phyloP scores from a whole-genome alignment of 2,888 invertebrate species.

The Blomia tropicalis region DNA sequence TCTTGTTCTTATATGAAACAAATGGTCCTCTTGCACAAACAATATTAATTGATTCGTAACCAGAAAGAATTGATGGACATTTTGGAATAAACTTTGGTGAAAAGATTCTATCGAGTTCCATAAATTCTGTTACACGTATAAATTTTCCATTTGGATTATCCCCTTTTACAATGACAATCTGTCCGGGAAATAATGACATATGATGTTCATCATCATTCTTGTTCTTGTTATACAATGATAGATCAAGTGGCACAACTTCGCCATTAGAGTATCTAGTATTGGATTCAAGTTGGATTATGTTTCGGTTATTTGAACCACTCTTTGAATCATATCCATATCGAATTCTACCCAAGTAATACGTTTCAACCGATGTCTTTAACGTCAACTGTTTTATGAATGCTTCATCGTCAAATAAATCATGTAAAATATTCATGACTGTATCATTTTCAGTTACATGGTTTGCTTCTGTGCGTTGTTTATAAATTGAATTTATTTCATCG shows the following conservation, averaged over 20 bases:
- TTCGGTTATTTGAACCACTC: neutral
- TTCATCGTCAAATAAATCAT: constrained; percentile 5
- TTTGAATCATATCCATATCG: neutral
- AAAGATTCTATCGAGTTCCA: constrained; percentile 1
- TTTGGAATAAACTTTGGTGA: neutral
- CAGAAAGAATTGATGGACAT: neutral
- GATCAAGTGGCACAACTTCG: constrained; percentile 2
- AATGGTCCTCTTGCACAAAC: constrained; percentile 23
- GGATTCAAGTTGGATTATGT: neutral
- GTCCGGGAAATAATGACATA: constrained; percentile 23
- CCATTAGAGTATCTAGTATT: neutral
- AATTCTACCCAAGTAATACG: constrained; percentile 18
- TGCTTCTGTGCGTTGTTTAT: neutral
- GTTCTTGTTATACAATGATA: neutral
- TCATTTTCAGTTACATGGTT: neutral
- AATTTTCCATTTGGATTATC: neutral
- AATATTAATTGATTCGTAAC: constrained; percentile 14
- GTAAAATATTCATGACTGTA: neutral
- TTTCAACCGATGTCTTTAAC: neutral
- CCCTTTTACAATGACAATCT: constrained; percentile 19
- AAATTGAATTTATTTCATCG: neutral
- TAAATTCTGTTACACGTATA: constrained; percentile 9
- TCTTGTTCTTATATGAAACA: neutral
- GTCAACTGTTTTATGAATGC: neutral
- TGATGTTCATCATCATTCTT: neutral